Evolutionary conservation across 2,113 vertebrate species (phyloP).

Genomic region (Siniperca knerii): DNA sequence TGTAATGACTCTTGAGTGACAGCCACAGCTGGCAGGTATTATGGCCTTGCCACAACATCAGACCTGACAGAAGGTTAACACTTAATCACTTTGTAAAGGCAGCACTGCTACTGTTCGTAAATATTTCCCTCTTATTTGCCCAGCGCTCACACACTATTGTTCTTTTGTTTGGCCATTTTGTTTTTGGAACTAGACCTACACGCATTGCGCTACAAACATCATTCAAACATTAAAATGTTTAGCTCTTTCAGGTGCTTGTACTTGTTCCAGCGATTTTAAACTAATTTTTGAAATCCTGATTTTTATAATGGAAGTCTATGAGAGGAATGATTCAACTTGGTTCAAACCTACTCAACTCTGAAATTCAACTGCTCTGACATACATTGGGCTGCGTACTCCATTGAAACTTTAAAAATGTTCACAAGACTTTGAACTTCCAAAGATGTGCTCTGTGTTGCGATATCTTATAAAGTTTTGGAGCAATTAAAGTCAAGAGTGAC

Average conservation of each 20-base stretch:
- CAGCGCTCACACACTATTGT: no score
- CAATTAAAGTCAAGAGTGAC: neutral
- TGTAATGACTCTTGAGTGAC: conserved; percentile 66
- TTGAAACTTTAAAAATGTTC: neutral
- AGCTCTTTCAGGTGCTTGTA: neutral
- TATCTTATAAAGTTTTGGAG: neutral
- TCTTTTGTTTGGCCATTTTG: neutral
- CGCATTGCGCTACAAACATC: neutral
- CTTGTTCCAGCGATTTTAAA: neutral
- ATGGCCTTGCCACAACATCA: conserved; percentile 57
- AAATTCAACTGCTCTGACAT: neutral
- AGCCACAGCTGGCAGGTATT: conserved; percentile 72
- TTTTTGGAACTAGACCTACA: neutral
- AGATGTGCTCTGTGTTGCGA: neutral
- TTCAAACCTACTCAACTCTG: neutral
- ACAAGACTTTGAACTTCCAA: neutral
- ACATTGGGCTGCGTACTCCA: neutral
- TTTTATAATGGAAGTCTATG: neutral
- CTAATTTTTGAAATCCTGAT: neutral
- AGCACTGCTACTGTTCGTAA: conserved; percentile 36
- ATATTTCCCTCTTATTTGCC: conserved; percentile 1
- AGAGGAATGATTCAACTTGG: neutral
- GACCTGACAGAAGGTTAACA: conserved; percentile 55
- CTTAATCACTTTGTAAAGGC: conserved; percentile 50
- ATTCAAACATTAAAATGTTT: neutral